Evolutionary conservation across 2,797 vertebrate species (phyloP).

Genomic region (Aselliscus stoliczkanus): DNA sequence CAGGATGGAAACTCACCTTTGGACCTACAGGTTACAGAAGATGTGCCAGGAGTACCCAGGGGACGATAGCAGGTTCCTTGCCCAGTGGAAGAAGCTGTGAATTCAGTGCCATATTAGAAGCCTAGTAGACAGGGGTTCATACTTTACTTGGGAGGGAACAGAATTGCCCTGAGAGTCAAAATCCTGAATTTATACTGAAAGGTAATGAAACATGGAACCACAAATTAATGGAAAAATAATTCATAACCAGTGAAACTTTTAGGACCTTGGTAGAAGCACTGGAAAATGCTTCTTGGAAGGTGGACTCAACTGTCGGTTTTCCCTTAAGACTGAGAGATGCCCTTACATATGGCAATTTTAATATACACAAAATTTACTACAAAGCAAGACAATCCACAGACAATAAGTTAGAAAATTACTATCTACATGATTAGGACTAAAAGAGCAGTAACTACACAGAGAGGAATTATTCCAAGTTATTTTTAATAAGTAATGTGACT

Average conservation of each 20-base stretch:
- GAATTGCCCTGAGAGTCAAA: background rate
- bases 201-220: background rate
- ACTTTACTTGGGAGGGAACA: background rate
- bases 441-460: background rate
- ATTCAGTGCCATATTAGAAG: background rate
- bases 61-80: background rate
- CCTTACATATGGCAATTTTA: background rate
- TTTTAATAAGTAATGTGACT: background rate
- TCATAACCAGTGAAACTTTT: background rate
- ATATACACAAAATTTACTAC: background rate
- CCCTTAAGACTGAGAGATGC: background rate
- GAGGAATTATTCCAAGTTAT: background rate
- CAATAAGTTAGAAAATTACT: background rate
- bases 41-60: no score
- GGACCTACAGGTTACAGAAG: background rate
- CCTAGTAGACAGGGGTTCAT: background rate
- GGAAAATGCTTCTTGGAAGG: background rate
- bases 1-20: background rate
- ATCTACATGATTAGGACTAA: background rate
- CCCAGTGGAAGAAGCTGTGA: background rate
- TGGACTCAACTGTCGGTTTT: background rate
- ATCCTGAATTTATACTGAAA: background rate
- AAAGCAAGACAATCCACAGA: background rate
- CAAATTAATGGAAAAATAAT: background rate
- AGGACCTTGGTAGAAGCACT: background rate